phyloP scores from a whole-genome alignment of 2,888 invertebrate genomes.

The Nephrotoma appendiculata region DNA sequence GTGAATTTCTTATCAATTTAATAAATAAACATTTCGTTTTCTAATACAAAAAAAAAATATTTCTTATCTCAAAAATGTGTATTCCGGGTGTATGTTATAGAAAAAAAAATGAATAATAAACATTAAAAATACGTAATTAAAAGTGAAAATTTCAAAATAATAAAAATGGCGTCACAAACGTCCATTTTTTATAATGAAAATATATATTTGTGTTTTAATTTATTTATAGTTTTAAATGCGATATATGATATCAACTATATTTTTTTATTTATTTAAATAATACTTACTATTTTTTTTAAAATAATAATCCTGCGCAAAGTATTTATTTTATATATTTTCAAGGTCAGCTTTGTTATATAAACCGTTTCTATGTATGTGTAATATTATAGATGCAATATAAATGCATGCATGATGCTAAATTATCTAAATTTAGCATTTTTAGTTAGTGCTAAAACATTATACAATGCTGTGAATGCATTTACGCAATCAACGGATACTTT shows the following conservation, averaged over 20 bases:
- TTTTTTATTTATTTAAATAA: background rate
- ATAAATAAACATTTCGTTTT: background rate
- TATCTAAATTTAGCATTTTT: background rate
- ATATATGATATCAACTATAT: background rate
- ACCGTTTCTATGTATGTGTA: background rate
- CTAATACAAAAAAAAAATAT: background rate
- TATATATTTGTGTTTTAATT: background rate
- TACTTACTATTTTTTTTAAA: background rate
- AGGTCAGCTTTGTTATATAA: constrained; percentile 2
- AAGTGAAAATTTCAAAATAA: constrained; percentile 4
- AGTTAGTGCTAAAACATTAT: background rate
- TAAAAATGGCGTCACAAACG: constrained; percentile 2
- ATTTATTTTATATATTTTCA: background rate
- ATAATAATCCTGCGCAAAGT: background rate
- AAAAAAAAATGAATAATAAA: background rate
- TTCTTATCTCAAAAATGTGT: background rate
- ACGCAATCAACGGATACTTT: background rate
- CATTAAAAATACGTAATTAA: background rate
- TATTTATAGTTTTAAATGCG: background rate
- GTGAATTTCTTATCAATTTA: background rate
- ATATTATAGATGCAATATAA: background rate
- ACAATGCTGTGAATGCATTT: background rate
- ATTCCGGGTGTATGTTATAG: background rate
- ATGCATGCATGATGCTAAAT: background rate
- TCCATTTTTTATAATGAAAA: background rate